Evolutionary conservation across 2,797 vertebrate genomes (phyloP).

Genomic region (Propithecus perrieri): DNA sequence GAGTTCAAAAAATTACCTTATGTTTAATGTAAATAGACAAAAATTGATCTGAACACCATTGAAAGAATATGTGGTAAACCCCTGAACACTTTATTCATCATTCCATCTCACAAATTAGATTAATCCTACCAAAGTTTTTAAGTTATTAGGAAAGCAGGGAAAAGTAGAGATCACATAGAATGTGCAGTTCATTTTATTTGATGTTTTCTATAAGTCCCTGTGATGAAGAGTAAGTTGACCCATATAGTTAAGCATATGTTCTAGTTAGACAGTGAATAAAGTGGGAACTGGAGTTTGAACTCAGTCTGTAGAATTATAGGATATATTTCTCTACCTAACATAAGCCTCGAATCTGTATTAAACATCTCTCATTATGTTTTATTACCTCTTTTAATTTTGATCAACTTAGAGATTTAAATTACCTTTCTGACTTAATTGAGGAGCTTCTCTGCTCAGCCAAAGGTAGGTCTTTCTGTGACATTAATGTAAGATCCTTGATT

Average conservation of each 20-base stretch:
- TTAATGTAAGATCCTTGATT: background rate
- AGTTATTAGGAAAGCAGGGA: background rate
- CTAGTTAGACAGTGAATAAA: background rate
- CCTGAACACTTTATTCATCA: background rate
- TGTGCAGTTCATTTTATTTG: background rate
- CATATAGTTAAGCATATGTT: background rate
- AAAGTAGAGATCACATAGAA: background rate
- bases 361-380: background rate
- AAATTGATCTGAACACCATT: background rate
- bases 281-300: background rate
- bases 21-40: background rate
- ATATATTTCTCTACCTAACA: background rate
- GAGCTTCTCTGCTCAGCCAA: background rate
- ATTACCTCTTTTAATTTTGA: background rate
- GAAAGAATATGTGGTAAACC: background rate
- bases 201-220: background rate
- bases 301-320: background rate
- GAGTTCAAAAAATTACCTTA: slow-evolving; percentile 33
- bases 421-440: background rate
- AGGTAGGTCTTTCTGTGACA: background rate
- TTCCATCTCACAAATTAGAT: background rate
- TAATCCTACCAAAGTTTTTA: background rate
- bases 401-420: background rate
- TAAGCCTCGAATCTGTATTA: background rate
- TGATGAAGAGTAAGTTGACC: background rate